phyloP scores from a whole-genome alignment of 2,888 invertebrate species.

The Drosophila recens region DNA sequence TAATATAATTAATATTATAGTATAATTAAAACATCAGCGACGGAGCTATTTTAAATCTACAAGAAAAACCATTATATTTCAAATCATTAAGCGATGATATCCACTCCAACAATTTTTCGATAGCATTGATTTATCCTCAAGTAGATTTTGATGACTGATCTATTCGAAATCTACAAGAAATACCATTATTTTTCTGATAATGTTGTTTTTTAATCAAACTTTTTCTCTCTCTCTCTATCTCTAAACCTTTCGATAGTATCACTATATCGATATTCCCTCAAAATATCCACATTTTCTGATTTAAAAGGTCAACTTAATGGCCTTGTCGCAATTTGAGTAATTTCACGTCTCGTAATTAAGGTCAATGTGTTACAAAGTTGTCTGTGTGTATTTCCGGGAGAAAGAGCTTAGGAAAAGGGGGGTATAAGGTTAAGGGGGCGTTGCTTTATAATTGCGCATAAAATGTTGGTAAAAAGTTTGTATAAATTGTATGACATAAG shows the following conservation, averaged over 20 bases:
- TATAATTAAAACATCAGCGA: too few species aligned
- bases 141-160: too few species aligned
- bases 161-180: too few species aligned
- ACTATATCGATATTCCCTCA: neutral
- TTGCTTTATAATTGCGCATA: constrained; percentile 35
- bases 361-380: constrained; percentile 52
- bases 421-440: neutral
- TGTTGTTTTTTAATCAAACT: too few species aligned
- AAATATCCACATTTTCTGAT: neutral
- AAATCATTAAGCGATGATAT: too few species aligned
- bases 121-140: too few species aligned
- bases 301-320: constrained; percentile 26
- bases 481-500: constrained; percentile 67
- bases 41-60: too few species aligned
- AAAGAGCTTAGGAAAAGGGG: neutral
- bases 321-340: constrained; percentile 12
- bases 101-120: too few species aligned
- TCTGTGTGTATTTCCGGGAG: constrained; percentile 3
- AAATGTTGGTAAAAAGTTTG: constrained; percentile 45
- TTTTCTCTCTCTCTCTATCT: too few species aligned
- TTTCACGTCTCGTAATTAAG: constrained; percentile 54
- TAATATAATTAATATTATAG: too few species aligned
- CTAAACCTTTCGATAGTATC: neutral
- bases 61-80: too few species aligned
- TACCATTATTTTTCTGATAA: too few species aligned